Conservation (phyloP, 2,888 invertebrate genomes). For the Chironomus tentans region DNA sequence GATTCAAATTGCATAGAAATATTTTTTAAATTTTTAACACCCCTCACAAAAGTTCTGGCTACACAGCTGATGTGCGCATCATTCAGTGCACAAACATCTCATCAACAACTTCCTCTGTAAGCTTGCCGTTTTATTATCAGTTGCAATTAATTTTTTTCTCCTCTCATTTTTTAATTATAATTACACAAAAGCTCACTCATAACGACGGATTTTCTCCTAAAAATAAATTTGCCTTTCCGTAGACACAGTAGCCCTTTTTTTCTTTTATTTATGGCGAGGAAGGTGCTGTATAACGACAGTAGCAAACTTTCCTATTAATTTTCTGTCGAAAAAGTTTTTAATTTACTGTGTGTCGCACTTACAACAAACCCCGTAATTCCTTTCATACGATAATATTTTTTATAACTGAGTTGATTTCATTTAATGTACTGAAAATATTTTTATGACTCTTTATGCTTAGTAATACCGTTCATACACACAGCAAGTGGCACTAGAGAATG, state of each 20-base stretch:
- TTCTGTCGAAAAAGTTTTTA: conserved; percentile 6
- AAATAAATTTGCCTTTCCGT: neutral
- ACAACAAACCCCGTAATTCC: neutral
- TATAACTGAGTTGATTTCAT: neutral
- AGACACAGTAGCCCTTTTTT: neutral
- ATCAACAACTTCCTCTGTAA: too few relatives aligned
- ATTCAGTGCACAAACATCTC: too few relatives aligned
- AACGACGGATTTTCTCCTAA: too few relatives aligned
- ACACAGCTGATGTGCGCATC: too few relatives aligned
- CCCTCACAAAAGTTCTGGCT: too few relatives aligned
- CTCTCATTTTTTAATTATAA: neutral
- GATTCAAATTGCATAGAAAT: too few relatives aligned
- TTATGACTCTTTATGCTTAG: neutral
- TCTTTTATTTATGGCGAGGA: neutral
- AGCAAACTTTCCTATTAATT: neutral
- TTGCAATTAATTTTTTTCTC: neutral
- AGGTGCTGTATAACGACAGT: neutral
- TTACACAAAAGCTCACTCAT: neutral
- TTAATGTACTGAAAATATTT: conserved; percentile 12
- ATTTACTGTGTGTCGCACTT: conserved; percentile 3
- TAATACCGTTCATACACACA: neutral
- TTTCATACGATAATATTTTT: neutral
- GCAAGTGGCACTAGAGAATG: neutral
- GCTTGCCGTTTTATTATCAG: too few relatives aligned
- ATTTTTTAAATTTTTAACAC: too few relatives aligned